Evolutionary conservation across 2,888 invertebrate species (phyloP).

Genomic region (Tuberolachnus salignus): DNA sequence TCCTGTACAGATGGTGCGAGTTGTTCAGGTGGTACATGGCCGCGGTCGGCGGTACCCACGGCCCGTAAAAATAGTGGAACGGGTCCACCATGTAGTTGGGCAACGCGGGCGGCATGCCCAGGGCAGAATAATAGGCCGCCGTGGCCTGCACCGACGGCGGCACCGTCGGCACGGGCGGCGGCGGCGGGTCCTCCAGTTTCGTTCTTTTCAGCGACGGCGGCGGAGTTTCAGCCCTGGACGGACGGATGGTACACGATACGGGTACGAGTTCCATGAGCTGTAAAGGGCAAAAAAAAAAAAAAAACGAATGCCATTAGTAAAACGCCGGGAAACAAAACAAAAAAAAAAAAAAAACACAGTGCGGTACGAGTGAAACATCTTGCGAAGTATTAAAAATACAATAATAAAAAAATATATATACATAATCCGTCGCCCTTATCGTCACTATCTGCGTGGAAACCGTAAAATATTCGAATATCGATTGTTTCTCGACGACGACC

Average conservation of each 20-base stretch:
- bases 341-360: no score
- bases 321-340: no score
- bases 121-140: slow-evolving; percentile 20
- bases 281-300: not conserved
- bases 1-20: slow-evolving; percentile 60
- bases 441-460: no score
- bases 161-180: slow-evolving; percentile 44
- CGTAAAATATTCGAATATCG: no score
- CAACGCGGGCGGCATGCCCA: slow-evolving; percentile 36
- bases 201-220: slow-evolving; percentile 50
- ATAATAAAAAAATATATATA: no score
- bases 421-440: no score
- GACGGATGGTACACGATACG: slow-evolving; percentile 43
- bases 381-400: no score
- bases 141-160: slow-evolving; percentile 26
- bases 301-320: not conserved
- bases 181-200: slow-evolving; percentile 41
- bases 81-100: slow-evolving; percentile 58
- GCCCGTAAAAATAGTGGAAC: slow-evolving; percentile 58
- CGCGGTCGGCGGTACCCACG: slow-evolving; percentile 61
- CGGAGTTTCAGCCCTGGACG: slow-evolving; percentile 40
- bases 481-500: no score
- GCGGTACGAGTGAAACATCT: no score
- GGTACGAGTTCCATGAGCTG: slow-evolving; percentile 49
- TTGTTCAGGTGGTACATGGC: slow-evolving; percentile 58